phyloP scores from a whole-genome alignment of 2,888 invertebrate genomes.

The Brachyptera risi region DNA sequence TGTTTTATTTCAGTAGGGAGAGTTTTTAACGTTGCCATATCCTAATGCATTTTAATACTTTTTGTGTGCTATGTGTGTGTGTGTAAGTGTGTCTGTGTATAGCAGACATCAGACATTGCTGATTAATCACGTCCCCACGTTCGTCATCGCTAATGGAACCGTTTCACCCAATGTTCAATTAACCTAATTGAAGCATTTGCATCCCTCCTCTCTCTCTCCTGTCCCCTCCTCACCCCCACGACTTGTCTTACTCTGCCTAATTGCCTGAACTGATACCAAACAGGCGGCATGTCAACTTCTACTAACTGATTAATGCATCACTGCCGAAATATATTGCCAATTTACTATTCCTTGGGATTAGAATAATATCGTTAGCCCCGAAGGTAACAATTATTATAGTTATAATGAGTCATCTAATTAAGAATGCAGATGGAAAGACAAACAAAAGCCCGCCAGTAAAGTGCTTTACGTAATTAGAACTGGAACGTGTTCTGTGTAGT shows the following conservation, averaged over 20 bases:
- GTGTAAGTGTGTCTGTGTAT: neutral
- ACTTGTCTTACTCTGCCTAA: constrained; percentile 15
- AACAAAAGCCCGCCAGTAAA: too few species aligned
- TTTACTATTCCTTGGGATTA: too few species aligned
- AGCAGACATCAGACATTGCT: constrained; percentile 32
- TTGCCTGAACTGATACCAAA: constrained; percentile 1
- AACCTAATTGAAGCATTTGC: constrained; percentile 49
- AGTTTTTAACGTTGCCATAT: neutral
- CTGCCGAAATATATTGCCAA: too few species aligned
- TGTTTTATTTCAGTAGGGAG: constrained; percentile 11
- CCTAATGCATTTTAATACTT: constrained; percentile 14
- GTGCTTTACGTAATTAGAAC: too few species aligned
- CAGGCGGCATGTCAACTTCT: too few species aligned
- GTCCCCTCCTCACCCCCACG: neutral
- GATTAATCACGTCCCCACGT: constrained; percentile 44
- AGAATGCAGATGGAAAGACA: too few species aligned
- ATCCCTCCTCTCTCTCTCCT: neutral
- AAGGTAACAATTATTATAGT: too few species aligned
- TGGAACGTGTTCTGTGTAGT: too few species aligned
- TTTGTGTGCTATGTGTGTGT: neutral
- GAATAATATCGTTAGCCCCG: too few species aligned
- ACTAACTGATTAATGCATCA: too few species aligned
- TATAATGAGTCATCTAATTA: too few species aligned
- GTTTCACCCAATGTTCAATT: constrained; percentile 52
- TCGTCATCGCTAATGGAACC: constrained; percentile 47